Conservation (phyloP, 2,888 invertebrate species). For the Thymelicus sylvestris region DNA sequence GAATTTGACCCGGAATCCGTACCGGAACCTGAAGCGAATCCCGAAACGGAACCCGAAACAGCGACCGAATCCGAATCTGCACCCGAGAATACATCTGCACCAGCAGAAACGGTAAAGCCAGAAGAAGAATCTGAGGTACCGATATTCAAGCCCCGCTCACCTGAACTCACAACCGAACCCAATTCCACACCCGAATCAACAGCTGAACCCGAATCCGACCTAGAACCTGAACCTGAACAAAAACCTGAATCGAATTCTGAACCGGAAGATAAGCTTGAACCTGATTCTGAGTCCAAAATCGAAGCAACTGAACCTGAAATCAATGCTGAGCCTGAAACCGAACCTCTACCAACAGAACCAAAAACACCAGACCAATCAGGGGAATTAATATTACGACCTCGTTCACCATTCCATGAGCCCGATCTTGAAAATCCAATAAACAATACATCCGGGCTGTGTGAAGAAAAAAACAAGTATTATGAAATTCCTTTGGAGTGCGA, state of each 20-base stretch:
- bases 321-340: not conserved
- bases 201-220: not conserved
- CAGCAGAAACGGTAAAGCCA: not conserved
- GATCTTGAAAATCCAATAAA: not conserved
- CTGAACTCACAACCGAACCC: not conserved
- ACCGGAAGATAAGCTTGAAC: not conserved
- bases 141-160: not conserved
- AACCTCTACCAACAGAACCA: not conserved
- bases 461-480: slow-evolving; percentile 63
- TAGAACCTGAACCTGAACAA: not conserved
- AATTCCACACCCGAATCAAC: not conserved
- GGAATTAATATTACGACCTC: not conserved
- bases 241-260: no score
- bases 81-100: no score
- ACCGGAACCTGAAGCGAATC: not conserved
- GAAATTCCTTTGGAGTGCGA: slow-evolving; percentile 87
- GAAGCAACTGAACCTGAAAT: not conserved
- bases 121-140: not conserved
- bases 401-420: not conserved
- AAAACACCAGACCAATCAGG: not conserved
- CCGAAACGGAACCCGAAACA: slow-evolving; percentile 6
- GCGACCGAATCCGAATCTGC: not conserved
- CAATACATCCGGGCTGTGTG: slow-evolving; percentile 19
- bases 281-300: no score
- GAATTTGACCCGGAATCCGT: not conserved